These are phyloP conservation scores for Patagioenas fasciata DNA, from an alignment of 2,113 vertebrate genomes.

Conservation along the genomic window DNA sequence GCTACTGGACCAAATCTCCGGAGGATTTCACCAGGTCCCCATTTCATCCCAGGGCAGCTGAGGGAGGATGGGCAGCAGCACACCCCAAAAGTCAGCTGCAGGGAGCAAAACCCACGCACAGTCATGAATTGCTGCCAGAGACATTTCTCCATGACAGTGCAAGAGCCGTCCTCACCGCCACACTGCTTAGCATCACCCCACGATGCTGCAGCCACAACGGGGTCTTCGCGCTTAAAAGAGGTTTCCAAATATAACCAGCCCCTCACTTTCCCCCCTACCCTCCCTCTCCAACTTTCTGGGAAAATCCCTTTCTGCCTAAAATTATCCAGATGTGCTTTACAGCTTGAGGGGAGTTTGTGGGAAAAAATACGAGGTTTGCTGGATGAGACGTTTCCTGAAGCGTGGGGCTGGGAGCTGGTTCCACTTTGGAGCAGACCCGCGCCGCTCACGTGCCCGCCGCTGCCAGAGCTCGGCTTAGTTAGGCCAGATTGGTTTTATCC, in stretches of 20 bases:
- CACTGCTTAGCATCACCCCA: neutral
- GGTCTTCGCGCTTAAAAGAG: constrained; percentile 15
- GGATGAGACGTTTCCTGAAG: constrained; percentile 65
- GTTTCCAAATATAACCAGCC: constrained; percentile 44
- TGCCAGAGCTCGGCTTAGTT: constrained; percentile 19
- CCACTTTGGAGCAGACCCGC: constrained; percentile 26
- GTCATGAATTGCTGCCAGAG: neutral
- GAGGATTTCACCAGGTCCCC: neutral
- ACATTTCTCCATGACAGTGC: neutral
- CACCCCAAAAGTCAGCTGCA: neutral
- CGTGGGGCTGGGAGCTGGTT: constrained; percentile 28
- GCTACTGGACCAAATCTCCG: neutral
- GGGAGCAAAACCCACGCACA: neutral
- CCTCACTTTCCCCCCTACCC: neutral
- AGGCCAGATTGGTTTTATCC: constrained; percentile 3
- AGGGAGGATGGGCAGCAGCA: neutral
- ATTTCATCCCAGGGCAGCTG: neutral
- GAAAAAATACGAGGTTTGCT: constrained; percentile 49
- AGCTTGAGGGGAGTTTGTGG: constrained; percentile 59
- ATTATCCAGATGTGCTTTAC: constrained; percentile 66
- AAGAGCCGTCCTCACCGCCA: accelerated
- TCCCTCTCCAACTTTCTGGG: constrained; percentile 32
- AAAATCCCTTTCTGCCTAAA: constrained; percentile 68
- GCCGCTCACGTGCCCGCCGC: neutral
- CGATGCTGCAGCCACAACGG: neutral